Conservation (phyloP, 2,888 invertebrate genomes). For the Aspidiotus rigidus region DNA sequence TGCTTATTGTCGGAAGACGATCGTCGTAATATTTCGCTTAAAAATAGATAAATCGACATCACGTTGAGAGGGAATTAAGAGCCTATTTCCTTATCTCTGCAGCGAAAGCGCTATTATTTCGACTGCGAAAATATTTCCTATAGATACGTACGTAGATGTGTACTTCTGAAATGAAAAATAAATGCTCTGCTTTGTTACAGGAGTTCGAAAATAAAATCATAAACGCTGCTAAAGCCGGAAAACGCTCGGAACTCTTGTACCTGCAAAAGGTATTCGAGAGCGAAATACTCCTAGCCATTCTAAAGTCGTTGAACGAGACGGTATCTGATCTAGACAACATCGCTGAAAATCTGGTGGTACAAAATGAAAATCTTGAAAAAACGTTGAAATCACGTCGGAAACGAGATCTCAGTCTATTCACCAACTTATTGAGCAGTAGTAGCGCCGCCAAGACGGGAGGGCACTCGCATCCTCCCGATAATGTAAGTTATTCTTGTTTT, state of each 20-base stretch:
- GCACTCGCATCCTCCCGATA: neutral
- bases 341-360: slow-evolving; percentile 17
- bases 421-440: slow-evolving; percentile 39
- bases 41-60: no score
- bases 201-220: slow-evolving; percentile 29
- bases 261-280: slow-evolving; percentile 25
- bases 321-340: slow-evolving; percentile 1
- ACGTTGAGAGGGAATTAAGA: no score
- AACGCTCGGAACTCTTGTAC: slow-evolving; percentile 17
- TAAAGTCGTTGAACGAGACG: slow-evolving; percentile 20
- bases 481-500: slow-evolving; percentile 6
- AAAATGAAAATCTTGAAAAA: slow-evolving; percentile 3
- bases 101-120: no score
- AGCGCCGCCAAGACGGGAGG: slow-evolving; percentile 35
- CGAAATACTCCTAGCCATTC: slow-evolving; percentile 22
- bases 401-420: slow-evolving; percentile 39
- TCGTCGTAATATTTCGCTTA: no score
- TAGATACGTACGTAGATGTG: no score
- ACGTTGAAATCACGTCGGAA: slow-evolving; percentile 37
- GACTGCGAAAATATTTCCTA: neutral
- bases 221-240: slow-evolving; percentile 19
- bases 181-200: slow-evolving; percentile 14
- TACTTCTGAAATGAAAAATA: no score
- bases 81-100: no score
- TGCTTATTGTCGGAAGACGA: no score